Conservation (phyloP, 2,888 invertebrate genomes). For the Drosophila algonquin region DNA sequence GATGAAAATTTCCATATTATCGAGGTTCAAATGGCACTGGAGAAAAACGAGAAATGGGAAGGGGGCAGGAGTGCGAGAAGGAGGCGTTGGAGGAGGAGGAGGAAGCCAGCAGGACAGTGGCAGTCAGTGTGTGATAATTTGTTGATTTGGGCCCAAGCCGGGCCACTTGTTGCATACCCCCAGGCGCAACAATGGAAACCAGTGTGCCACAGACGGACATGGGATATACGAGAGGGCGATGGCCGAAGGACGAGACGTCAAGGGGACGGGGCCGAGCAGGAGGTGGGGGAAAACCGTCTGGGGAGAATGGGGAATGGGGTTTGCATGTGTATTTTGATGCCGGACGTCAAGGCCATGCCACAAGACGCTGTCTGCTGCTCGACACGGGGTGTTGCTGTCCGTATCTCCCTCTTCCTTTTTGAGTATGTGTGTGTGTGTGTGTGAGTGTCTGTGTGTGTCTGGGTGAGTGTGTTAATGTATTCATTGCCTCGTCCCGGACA, state of each 20-base stretch:
- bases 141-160: slow-evolving; percentile 55
- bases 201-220: slow-evolving; percentile 10
- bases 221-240: neutral
- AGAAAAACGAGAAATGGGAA: neutral
- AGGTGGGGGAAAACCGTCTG: neutral
- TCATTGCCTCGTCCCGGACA: slow-evolving; percentile 69
- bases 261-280: neutral
- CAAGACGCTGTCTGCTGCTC: slow-evolving; percentile 58
- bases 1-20: slow-evolving; percentile 83
- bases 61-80: neutral
- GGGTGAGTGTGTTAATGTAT: slow-evolving; percentile 78
- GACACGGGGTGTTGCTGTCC: neutral
- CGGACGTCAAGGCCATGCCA: slow-evolving; percentile 70
- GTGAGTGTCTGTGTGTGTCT: slow-evolving; percentile 46
- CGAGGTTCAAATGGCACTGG: slow-evolving; percentile 70
- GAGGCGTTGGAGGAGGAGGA: neutral
- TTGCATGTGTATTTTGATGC: slow-evolving; percentile 58
- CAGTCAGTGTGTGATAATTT: slow-evolving; percentile 63
- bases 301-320: neutral
- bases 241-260: neutral
- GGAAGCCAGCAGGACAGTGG: neutral
- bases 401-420: no score
- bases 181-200: slow-evolving; percentile 66
- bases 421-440: slow-evolving; percentile 20
- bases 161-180: slow-evolving; percentile 67